phyloP scores from a whole-genome alignment of 2,113 vertebrate genomes.

The Bubo blakistoni region DNA sequence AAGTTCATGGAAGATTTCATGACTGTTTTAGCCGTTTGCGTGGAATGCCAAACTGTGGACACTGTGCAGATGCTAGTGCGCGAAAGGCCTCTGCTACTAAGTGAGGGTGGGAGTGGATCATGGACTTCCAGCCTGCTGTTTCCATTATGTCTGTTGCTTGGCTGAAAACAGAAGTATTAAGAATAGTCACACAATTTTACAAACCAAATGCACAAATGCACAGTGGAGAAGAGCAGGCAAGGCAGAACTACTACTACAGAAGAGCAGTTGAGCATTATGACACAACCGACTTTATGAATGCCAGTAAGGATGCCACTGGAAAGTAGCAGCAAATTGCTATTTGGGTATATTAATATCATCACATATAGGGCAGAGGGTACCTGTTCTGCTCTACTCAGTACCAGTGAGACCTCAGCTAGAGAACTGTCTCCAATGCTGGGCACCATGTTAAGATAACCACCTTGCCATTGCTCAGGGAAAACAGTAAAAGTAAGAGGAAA shows the following conservation, averaged over 20 bases:
- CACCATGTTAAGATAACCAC: background rate
- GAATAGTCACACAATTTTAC: conserved; percentile 27
- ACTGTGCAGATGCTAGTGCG: conserved; percentile 94
- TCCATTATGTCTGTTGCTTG: conserved; percentile 97
- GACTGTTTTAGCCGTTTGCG: conserved; percentile 98
- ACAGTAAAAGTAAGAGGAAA: background rate
- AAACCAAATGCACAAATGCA: background rate
- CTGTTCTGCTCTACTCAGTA: background rate
- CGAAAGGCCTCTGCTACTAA: conserved; percentile 98
- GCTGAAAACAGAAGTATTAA: conserved; percentile 81
- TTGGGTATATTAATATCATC: background rate
- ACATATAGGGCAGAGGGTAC: background rate
- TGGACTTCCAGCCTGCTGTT: conserved; percentile 98
- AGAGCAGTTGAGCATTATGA: background rate
- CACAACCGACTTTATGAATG: background rate
- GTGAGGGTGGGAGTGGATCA: conserved; percentile 99
- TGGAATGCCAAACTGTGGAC: conserved; percentile 94
- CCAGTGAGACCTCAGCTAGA: background rate
- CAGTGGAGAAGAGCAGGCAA: background rate
- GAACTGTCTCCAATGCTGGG: background rate
- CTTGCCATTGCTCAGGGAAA: background rate
- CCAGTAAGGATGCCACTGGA: background rate
- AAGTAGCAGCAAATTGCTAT: background rate
- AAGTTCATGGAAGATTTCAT: conserved; percentile 80
- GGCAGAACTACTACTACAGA: background rate